Percentiles rank a stretch among this genome's conserved stretches.
Evolutionary conservation across 2,113 vertebrate genomes (phyloP).

Genomic region (Melanocharis versteri): DNA sequence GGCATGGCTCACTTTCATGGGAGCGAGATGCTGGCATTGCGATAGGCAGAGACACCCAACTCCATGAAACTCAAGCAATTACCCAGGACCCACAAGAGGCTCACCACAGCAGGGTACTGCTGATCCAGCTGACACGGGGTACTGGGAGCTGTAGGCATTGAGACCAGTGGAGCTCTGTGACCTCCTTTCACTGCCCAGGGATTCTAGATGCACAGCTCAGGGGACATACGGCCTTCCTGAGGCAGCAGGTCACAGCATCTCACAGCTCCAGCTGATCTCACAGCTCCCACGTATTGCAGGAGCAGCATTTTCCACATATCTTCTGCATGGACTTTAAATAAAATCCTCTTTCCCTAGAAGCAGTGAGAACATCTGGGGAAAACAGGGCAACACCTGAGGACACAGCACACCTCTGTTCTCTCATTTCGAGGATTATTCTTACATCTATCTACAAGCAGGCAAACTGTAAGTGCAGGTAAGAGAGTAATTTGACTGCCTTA

Average conservation of each 20-base stretch:
- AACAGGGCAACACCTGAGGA: background rate
- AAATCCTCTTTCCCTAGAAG: background rate
- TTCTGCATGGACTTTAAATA: background rate
- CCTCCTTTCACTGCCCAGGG: background rate
- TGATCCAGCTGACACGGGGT: accelerated
- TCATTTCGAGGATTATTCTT: background rate
- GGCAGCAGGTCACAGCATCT: background rate
- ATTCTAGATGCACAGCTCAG: accelerated
- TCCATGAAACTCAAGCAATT: background rate
- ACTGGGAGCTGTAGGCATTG: background rate
- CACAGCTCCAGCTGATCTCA: background rate
- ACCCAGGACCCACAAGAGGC: background rate
- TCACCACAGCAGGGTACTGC: background rate
- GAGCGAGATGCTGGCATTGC: background rate
- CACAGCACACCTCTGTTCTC: background rate
- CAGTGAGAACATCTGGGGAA: background rate
- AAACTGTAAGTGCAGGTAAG: background rate
- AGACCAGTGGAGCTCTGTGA: background rate
- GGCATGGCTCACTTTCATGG: background rate
- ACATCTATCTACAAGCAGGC: background rate
- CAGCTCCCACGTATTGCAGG: background rate
- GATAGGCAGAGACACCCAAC: background rate
- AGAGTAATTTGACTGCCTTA: background rate
- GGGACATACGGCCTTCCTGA: accelerated
- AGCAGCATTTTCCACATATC: background rate